phyloP scores from a whole-genome alignment of 2,888 invertebrate species.

The Nipponacmea schrenckii region DNA sequence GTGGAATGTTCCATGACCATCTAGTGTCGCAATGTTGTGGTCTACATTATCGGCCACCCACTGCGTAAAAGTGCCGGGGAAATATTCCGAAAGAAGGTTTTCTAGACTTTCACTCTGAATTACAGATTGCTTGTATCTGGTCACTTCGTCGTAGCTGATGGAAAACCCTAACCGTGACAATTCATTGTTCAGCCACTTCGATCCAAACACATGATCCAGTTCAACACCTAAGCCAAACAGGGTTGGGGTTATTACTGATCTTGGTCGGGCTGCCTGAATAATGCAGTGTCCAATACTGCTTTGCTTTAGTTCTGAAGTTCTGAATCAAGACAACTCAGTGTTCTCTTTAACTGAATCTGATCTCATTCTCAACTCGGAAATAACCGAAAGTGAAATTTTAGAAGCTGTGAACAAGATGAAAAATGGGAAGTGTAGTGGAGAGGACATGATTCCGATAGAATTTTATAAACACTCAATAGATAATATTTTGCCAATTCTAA shows the following conservation, averaged over 20 bases:
- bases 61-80: neutral
- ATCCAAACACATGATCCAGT: slow-evolving; percentile 4
- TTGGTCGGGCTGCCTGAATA: neutral
- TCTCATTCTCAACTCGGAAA: no score
- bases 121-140: neutral
- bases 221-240: slow-evolving; percentile 6
- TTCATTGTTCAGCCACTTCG: slow-evolving; percentile 6
- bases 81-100: neutral
- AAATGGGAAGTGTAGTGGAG: no score
- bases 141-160: neutral
- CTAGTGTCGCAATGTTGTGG: neutral
- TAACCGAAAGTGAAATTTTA: no score
- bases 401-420: no score
- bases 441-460: no score
- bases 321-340: no score
- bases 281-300: neutral
- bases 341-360: no score
- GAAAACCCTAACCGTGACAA: neutral
- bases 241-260: neutral
- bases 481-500: no score
- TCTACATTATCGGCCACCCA: neutral
- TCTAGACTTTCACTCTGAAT: neutral
- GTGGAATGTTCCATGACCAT: neutral
- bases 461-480: no score
- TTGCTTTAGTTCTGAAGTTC: neutral